Evolutionary conservation across 2,113 vertebrate species (phyloP).

Genomic region (Pycnonotus jocosus): DNA sequence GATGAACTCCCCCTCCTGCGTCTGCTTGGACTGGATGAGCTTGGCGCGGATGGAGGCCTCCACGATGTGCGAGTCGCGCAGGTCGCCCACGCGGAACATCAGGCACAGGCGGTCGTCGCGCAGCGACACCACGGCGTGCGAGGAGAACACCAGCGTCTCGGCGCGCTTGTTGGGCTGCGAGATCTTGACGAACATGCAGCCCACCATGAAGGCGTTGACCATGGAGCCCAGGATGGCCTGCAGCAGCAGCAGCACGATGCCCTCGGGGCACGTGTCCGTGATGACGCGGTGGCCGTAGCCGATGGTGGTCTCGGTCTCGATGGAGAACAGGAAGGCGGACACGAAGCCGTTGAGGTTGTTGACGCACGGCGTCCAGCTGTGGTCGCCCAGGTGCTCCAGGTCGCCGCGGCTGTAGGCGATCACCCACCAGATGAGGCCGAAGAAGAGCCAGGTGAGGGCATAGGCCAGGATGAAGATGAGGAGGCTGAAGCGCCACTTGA

Average conservation of each 20-base stretch:
- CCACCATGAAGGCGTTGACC: constrained; percentile 98
- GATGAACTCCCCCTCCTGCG: constrained; percentile 86
- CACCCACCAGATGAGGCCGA: constrained; percentile 97
- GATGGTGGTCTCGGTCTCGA: constrained; percentile 95
- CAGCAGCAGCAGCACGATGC: constrained; percentile 89
- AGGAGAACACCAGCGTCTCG: constrained; percentile 84
- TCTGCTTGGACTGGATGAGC: constrained; percentile 87
- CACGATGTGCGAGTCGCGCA: constrained; percentile 86
- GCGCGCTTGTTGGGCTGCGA: constrained; percentile 87
- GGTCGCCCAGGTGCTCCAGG: constrained; percentile 92
- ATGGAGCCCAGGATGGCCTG: constrained; percentile 97
- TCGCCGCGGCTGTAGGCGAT: constrained; percentile 94
- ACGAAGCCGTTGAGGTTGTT: constrained; percentile 96
- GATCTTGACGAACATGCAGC: constrained; percentile 88
- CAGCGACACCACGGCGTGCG: constrained; percentile 83
- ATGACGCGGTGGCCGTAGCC: constrained; percentile 95
- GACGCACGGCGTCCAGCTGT: constrained; percentile 91
- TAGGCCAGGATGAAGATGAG: constrained; percentile 95
- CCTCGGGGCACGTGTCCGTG: constrained; percentile 93
- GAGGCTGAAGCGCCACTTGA: constrained; percentile 95
- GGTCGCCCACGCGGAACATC: constrained; percentile 87
- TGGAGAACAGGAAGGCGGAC: constrained; percentile 96
- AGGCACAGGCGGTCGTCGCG: constrained; percentile 81
- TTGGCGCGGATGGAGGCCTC: constrained; percentile 88
- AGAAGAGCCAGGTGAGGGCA: constrained; percentile 95